Evolutionary conservation across 2,113 vertebrate species (phyloP), one percentile per base, ranked within the genome.

Genomic region (Rhinichthys klamathensis): DNA sequence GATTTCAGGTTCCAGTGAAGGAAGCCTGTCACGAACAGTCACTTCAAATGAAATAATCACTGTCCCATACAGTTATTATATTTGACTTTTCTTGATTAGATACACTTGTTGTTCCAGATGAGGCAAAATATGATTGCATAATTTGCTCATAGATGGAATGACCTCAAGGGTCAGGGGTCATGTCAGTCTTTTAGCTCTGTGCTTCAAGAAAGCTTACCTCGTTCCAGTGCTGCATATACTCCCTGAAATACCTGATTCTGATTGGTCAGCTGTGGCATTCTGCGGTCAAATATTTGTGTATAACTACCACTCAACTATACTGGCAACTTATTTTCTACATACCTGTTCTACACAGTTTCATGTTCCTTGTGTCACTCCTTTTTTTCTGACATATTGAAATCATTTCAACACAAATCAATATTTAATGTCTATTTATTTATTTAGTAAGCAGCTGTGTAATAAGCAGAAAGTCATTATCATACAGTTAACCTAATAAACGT

Each of bases 141-240:
- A 85, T 80, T 80, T 72, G 63, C 23, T 78, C 18, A 72, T 78
- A 80, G 49, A 85, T 41, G 46, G 61, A 49, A 30, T 79, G 51
- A 72, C 75, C n/a, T 46, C 49, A 84, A 73, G 41, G 72, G 41
- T 76, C 18, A 56, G 44, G 41, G 46, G 27, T 54, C 65, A 35
- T 35, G 30, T 32, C 61, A 56, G 46, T 27, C 12, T 23, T n/a
- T 44, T 73, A n/a, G 11, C 18, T 51, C 23, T 27, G 13, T 38
- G n/a, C 46, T n/a, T n/a, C n/a, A 61, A 41, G 51, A 60, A 35
- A 46, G 13, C 13, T n/a, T n/a, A n/a, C n/a, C 32, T 75, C 23
- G 13, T 46, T 51, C 46, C 44, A 51, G n/a, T 49, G 23, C 41
- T 27, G n/a, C 1, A 72, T 72, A 23, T 23, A 38, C 7, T 72